Conservation (phyloP, 2,797 vertebrate genomes). For the Gymnocypris eckloni region DNA sequence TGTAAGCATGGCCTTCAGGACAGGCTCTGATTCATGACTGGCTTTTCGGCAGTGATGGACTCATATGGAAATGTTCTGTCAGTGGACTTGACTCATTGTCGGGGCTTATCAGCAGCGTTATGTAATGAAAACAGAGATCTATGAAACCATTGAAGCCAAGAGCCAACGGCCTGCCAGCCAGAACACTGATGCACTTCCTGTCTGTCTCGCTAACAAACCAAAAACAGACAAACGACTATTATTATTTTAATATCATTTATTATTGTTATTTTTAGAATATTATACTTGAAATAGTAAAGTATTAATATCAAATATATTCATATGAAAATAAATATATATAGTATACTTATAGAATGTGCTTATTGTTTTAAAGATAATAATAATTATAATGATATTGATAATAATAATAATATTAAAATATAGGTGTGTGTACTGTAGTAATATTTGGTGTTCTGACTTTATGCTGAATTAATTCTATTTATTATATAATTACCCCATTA, state of each 20-base stretch:
- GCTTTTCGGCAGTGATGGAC: conserved; percentile 30
- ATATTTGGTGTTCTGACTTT: too few relatives aligned
- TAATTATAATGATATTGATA: too few relatives aligned
- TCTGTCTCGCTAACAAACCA: not conserved
- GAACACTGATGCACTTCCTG: conserved; percentile 8
- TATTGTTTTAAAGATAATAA: too few relatives aligned
- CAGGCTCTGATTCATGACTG: conserved; percentile 14
- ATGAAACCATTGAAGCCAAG: conserved; percentile 32
- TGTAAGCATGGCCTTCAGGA: conserved; percentile 26
- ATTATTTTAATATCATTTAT: not conserved
- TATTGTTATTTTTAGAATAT: not conserved
- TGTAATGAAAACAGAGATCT: conserved; percentile 46
- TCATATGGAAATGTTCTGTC: conserved; percentile 38
- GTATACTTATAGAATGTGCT: too few relatives aligned
- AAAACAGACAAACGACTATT: not conserved
- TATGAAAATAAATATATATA: too few relatives aligned
- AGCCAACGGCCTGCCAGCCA: conserved; percentile 36
- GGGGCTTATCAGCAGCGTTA: conserved; percentile 39
- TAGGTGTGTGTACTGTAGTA: too few relatives aligned
- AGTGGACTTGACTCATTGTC: conserved; percentile 30
- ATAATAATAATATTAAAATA: too few relatives aligned
- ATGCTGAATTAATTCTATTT: too few relatives aligned
- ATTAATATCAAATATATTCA: too few relatives aligned
- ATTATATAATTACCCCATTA: too few relatives aligned
- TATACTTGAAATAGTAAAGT: not conserved